A percentile compares a stretch with the other conserved stretches of the same genome.
Evolutionary conservation across 2,113 vertebrate species (phyloP).

Genomic region (Coptodon rendalli): DNA sequence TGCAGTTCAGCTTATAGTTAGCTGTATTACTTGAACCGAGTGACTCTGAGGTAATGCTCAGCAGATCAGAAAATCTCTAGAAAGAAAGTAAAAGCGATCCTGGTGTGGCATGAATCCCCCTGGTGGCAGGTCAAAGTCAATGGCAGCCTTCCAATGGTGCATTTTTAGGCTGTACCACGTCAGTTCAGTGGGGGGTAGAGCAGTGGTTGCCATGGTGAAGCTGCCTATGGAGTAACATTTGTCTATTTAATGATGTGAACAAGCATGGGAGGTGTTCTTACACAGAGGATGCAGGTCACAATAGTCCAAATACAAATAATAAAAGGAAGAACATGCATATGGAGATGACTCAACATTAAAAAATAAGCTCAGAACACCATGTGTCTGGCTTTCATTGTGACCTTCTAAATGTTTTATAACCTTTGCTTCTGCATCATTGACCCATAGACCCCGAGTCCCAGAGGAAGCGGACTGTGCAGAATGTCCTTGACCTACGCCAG

Average conservation of each 20-base stretch:
- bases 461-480: constrained; percentile 95
- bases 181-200: not conserved
- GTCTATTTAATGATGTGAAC: constrained; percentile 38
- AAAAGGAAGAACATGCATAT: not conserved
- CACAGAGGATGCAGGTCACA: constrained; percentile 4
- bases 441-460: constrained; percentile 90
- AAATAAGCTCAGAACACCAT: not conserved
- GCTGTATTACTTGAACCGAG: not conserved
- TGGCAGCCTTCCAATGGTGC: not conserved
- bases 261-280: not conserved
- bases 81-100: not conserved
- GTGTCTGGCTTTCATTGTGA: not conserved
- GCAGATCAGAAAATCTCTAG: not conserved
- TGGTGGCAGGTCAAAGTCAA: not conserved
- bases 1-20: not conserved
- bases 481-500: constrained; percentile 95
- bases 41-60: not conserved
- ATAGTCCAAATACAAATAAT: not conserved
- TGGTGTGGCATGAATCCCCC: not conserved
- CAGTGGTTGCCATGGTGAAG: not conserved
- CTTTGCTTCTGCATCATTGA: constrained; percentile 14
- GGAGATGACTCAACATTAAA: not conserved
- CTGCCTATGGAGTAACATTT: not conserved
- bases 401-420: constrained; percentile 14
- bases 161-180: not conserved